Evolutionary conservation across 2,113 vertebrate genomes (phyloP), one percentile per base, ranked within the genome.

Genomic region (Larimichthys polyactis): DNA sequence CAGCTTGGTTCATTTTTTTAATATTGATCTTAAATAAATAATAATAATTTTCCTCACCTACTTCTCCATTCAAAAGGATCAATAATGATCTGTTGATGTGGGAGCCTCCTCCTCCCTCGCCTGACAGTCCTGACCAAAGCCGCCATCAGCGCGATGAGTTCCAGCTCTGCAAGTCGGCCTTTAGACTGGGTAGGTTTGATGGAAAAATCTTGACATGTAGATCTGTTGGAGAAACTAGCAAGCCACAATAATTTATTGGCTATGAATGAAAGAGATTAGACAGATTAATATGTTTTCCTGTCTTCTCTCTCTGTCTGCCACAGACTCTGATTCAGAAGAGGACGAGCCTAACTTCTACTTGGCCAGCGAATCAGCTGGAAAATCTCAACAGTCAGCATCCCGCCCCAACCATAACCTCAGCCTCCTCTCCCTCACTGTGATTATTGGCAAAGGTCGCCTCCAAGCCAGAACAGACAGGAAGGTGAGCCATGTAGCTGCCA

Each of bases 41-140:
- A 51, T 44, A 60, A 22, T 46, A 16, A 49, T 78, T 71, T 82
- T 59, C 49, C 5, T 54, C 40, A 55, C 43, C 22, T n/a, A 2
- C 14, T 40, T 43, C 16, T 71, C 43, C 6, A 3, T 67, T 69
- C 22, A 64, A 44, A 88, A 98, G 97, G 93, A 96, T 98, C 89
- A 97, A 97, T 90, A 98, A 97, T 15, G 97, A 97, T 92, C 94
- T 98, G 58, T 88, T 98, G 93, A 96, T 98, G 96, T 98, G 96
- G 96, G 96, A 97, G 90, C 96, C 88, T 81, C 75, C 44, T 82
- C 82, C 81, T n/a, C 87, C 80, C 67, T 83, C 78, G 46, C 48
- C 84, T 46, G 71, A 81, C 77, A 93, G 79, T 66, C 77, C 90
- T 27, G 0, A 87, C 64, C 75, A 89, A 74, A 69, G 67, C 36